Conservation (phyloP, 2,888 invertebrate genomes). For the Drosophila cracens region DNA sequence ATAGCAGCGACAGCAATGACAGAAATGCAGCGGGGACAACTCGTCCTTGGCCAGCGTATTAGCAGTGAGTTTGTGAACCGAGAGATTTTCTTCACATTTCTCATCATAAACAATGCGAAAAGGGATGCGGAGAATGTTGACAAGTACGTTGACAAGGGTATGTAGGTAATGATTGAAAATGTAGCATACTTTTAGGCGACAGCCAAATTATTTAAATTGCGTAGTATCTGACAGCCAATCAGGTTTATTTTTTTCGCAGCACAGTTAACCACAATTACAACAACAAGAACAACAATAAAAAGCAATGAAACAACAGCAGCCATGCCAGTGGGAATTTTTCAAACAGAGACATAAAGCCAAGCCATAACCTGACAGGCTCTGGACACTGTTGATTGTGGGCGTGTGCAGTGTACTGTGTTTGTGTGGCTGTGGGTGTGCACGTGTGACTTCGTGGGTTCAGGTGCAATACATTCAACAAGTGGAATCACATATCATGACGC, state of each 20-base stretch:
- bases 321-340: constrained; percentile 55
- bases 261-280: constrained; percentile 27
- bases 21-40: constrained; percentile 36
- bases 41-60: constrained; percentile 37
- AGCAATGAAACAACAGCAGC: constrained; percentile 44
- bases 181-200: neutral
- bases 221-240: neutral
- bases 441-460: constrained; percentile 36
- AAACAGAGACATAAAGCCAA: constrained; percentile 58
- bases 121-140: neutral
- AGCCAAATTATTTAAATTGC: neutral
- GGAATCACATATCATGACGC: constrained; percentile 47
- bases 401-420: neutral
- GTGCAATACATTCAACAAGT: constrained; percentile 78
- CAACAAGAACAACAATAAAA: constrained; percentile 30
- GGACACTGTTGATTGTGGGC: constrained; percentile 1
- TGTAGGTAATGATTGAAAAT: neutral
- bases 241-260: constrained; percentile 4
- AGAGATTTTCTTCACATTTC: constrained; percentile 14
- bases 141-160: no score
- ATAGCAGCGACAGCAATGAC: constrained; percentile 29
- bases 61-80: neutral
- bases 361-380: constrained; percentile 24
- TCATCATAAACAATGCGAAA: neutral
- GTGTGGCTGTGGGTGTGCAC: neutral